These are phyloP conservation scores for Papilio helenus DNA, from an alignment of 1,140 invertebrate species.

Conservation along the genomic window DNA sequence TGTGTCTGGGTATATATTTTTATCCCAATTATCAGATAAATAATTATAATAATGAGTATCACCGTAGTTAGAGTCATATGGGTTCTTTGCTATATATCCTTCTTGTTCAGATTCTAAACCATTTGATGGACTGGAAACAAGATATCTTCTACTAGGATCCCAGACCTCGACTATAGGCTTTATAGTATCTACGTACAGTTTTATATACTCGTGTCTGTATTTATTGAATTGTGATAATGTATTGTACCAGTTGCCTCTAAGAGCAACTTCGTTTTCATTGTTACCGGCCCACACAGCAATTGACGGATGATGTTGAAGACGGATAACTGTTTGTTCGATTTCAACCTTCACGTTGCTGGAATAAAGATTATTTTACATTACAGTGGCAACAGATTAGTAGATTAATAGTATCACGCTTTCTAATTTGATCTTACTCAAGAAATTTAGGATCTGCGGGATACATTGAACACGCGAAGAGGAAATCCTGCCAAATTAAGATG, in stretches of 20 bases:
- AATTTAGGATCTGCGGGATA: conserved; percentile 92
- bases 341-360: conserved; percentile 88
- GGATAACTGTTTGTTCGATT: conserved; percentile 91
- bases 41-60: conserved; percentile 98
- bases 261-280: conserved; percentile 98
- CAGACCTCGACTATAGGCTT: conserved; percentile 85
- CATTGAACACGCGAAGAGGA: conserved; percentile 99
- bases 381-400: neutral
- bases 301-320: conserved; percentile 94
- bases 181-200: conserved; percentile 93
- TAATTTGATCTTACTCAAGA: conserved; percentile 81
- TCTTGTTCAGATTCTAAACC: conserved; percentile 90
- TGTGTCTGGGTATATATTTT: conserved; percentile 89
- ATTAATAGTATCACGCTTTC: neutral
- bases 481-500: conserved; percentile 95
- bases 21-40: conserved; percentile 90
- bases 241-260: conserved; percentile 93
- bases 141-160: conserved; percentile 87
- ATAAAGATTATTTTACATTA: conserved; percentile 39
- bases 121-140: conserved; percentile 97
- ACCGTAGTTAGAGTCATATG: conserved; percentile 91
- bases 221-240: conserved; percentile 83
- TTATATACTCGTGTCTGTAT: conserved; percentile 93
- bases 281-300: conserved; percentile 97
- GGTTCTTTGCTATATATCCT: conserved; percentile 90